Evolutionary conservation across 2,113 vertebrate species (phyloP), one percentile per base, ranked within the genome.

Genomic region (Phycodurus eques): DNA sequence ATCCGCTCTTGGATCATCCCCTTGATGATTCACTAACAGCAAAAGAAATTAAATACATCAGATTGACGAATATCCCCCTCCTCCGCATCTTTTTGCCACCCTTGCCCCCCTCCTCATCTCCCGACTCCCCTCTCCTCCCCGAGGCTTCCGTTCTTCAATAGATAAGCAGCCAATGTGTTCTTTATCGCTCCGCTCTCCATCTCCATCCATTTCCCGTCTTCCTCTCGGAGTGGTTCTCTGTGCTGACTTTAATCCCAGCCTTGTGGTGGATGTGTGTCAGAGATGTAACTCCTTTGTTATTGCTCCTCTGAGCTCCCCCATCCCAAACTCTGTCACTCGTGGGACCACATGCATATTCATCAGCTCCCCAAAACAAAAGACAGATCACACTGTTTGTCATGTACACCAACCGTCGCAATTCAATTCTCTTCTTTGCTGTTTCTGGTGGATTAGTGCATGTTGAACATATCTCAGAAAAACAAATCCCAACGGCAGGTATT

Each of bases 241-340:
- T n/a, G 61, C 78, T 78, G 85, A 49, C 81, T 86, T 90, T 91
- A 90, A 90, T 91, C 90, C 88, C 85, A 91, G 90, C 90, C 90
- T 90, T 8, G 80, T 82, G 73, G 90, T 90, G 89, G 85, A 90
- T 88, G 84, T 82, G 85, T 90, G 90, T 91, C 90, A 90, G 87
- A 90, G 86, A 90, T 91, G 89, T 90, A 91, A 91, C 87, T 90
- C 90, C 85, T 90, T 91, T 91, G 90, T 90, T 88, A 76, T 87
- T 87, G 87, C 83, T 88, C 87, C 71, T 86, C 87, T 72, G 83
- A 86, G 88, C 84, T 83, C 76, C 85, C 81, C 78, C 83, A 80
- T 74, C 81, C 76, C 74, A 86, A 88, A 90, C 78, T 81, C 83
- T 81, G 83, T 90, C 85, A 86, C 87, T 91, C 83, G 69, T 69